Conservation (phyloP, 2,113 vertebrate species). For the Channa argus region DNA sequence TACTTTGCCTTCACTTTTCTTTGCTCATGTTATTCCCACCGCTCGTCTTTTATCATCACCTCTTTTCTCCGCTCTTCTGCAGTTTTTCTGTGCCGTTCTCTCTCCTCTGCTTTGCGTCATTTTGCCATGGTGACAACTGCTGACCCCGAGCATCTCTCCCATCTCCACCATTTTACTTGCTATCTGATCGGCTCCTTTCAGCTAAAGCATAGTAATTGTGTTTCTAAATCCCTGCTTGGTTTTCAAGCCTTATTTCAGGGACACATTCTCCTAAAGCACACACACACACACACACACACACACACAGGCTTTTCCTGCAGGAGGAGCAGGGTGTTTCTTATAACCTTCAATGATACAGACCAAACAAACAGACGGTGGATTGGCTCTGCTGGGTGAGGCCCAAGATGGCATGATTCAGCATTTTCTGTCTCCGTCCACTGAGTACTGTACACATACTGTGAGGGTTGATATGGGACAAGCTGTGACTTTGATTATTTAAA, state of each 20-base stretch:
- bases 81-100: neutral
- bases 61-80: neutral
- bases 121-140: constrained; percentile 52
- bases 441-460: neutral
- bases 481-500: constrained; percentile 4
- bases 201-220: constrained; percentile 72
- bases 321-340: constrained; percentile 40
- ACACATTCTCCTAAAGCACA: constrained; percentile 51
- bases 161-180: constrained; percentile 59
- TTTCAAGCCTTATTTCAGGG: constrained; percentile 61
- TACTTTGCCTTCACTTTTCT: neutral
- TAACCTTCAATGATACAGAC: constrained; percentile 40
- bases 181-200: constrained; percentile 64
- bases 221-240: constrained; percentile 66
- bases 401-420: constrained; percentile 37
- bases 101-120: constrained; percentile 24
- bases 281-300: neutral
- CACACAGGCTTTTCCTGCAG: constrained; percentile 10
- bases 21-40: neutral
- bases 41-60: neutral
- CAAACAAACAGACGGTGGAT: constrained; percentile 59
- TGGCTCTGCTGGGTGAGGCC: constrained; percentile 33
- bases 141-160: constrained; percentile 57
- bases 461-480: neutral
- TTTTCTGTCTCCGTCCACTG: constrained; percentile 14